phyloP scores from a whole-genome alignment of 2,797 vertebrate species.

The Paedocypris micromegethes region DNA sequence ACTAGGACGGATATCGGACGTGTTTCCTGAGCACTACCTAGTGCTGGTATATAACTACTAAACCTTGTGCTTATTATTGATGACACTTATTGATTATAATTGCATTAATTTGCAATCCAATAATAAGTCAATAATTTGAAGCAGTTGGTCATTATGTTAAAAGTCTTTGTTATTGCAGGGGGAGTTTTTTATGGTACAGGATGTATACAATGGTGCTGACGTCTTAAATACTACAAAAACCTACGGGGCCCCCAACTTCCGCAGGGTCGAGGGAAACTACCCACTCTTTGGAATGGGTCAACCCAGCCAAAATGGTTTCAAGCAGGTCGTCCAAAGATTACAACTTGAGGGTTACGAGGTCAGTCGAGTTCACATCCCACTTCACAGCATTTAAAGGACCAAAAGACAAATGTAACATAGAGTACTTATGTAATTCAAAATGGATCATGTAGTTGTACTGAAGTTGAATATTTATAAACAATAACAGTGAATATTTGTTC shows the following conservation, averaged over 20 bases:
- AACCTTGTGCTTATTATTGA: slow-evolving; percentile 1
- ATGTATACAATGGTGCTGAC: slow-evolving; percentile 73
- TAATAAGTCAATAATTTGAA: neutral
- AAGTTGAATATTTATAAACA: no score
- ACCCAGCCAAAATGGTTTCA: slow-evolving; percentile 74
- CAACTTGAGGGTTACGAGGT: slow-evolving; percentile 76
- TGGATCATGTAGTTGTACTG: no score
- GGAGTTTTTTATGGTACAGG: slow-evolving; percentile 80
- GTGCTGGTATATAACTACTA: slow-evolving; percentile 67
- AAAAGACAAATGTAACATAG: no score
- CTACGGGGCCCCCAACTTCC: slow-evolving; percentile 78
- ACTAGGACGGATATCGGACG: slow-evolving; percentile 72
- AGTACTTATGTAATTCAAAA: no score
- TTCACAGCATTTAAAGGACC: neutral
- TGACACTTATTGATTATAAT: neutral
- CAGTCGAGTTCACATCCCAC: slow-evolving; percentile 22
- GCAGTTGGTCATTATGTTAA: neutral
- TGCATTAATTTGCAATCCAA: neutral
- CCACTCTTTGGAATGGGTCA: slow-evolving; percentile 81
- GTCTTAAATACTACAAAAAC: slow-evolving; percentile 70
- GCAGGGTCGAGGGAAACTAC: slow-evolving; percentile 68
- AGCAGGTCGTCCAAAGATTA: slow-evolving; percentile 71
- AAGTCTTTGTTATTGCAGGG: slow-evolving; percentile 60
- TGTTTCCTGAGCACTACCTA: slow-evolving; percentile 77
- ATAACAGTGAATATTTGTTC: no score